Evolutionary conservation across 1,140 invertebrate species (phyloP), one percentile per base, ranked within the genome.

Genomic region (Ostrea denselamellosa): DNA sequence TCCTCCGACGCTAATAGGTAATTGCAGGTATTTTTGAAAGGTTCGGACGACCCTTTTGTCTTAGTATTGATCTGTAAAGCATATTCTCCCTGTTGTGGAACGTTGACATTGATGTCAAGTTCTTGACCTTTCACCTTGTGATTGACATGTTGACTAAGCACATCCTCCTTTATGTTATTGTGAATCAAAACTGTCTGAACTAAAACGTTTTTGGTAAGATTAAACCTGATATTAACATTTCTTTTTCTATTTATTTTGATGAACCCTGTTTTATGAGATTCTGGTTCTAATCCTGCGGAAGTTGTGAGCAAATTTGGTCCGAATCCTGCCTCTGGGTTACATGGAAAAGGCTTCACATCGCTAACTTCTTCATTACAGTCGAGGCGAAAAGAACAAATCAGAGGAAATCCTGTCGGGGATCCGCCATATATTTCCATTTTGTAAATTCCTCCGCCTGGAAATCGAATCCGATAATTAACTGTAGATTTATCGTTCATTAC

Each of bases 301-400:
- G 34, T 77, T 17, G 89, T 88, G 1, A 86, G 54, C 22, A 51
- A 51, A 87, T 82, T 84, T 53, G 89, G 89, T 9, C 89, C 89
- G 56, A 85, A 90, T 19, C 89, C 89, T 62, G 85, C 82, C n/a
- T 81, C 89, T 17, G 87, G 85, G 52, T 81, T 65, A 68, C 81
- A 84, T n/a, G 89, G 89, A 9, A 90, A 65, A 19, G 85, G 87
- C 62, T 88, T 53, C 17, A 82, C 82, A 51, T 85, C n/a, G 10
- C 85, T 58, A 7, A 87, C 85, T 7, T 77, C 85, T 85, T 90
- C 82, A 22, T 90, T 85, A 77, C 89, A 90, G 82, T 71, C 54
- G 8, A 90, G 17, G 65, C 88, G 88, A 19, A 90, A 90, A 56
- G 85, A 84, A 88, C 89, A 90, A 82, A 90, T 53, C 89, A 87